A percentile compares a stretch with the other conserved stretches of the same genome.
Evolutionary conservation across 2,113 vertebrate genomes (phyloP).

Genomic region (Smithornis capensis): DNA sequence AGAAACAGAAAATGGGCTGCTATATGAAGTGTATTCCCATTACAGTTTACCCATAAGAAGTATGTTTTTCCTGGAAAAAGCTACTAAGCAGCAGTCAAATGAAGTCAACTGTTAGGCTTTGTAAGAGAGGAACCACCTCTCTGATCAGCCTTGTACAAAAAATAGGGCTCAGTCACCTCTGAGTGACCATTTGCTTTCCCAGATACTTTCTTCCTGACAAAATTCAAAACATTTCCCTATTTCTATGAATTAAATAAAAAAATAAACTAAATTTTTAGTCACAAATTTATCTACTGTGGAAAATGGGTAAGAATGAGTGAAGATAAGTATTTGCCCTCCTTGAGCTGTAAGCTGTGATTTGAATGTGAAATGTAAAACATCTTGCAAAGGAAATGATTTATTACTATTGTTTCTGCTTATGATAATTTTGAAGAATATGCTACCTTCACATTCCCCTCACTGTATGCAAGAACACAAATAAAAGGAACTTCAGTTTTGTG

Average conservation of each 20-base stretch:
- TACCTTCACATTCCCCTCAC: background rate
- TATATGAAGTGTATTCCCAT: background rate
- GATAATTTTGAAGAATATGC: background rate
- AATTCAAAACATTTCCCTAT: background rate
- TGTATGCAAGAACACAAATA: background rate
- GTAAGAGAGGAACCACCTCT: background rate
- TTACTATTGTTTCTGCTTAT: background rate
- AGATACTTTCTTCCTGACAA: background rate
- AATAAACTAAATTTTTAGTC: background rate
- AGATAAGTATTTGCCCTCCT: background rate
- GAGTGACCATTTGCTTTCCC: background rate
- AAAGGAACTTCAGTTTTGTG: background rate
- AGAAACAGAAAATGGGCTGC: background rate
- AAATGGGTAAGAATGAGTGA: background rate
- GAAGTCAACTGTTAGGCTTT: background rate
- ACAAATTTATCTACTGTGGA: background rate
- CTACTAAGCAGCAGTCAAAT: background rate
- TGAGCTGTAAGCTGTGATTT: background rate
- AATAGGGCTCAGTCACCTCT: background rate
- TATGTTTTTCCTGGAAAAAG: slow-evolving; percentile 5
- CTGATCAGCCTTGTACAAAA: background rate
- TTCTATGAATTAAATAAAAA: background rate
- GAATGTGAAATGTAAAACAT: background rate
- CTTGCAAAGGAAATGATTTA: background rate
- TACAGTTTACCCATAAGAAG: background rate